phyloP scores from a whole-genome alignment of 2,113 vertebrate species.

The Corythoichthys haematopterus region DNA sequence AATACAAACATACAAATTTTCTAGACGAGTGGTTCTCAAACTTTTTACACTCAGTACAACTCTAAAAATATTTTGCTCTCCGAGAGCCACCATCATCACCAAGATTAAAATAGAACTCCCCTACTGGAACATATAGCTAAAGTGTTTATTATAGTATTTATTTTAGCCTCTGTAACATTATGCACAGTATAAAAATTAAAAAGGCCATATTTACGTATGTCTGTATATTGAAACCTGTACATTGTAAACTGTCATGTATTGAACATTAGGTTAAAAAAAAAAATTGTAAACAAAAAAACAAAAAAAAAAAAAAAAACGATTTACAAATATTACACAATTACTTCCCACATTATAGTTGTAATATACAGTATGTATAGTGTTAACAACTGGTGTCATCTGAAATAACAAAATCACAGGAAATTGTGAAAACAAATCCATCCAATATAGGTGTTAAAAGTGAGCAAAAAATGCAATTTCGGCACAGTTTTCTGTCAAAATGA shows the following conservation, averaged over 20 bases:
- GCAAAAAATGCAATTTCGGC: background rate
- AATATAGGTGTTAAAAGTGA: background rate
- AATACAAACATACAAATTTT: conserved; percentile 3
- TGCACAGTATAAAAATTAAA: no score
- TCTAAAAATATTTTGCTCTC: background rate
- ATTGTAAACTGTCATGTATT: background rate
- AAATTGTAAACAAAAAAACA: background rate
- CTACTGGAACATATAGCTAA: no score
- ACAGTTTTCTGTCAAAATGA: background rate
- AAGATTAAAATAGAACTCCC: no score
- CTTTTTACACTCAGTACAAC: background rate
- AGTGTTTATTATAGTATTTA: background rate
- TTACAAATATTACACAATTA: no score
- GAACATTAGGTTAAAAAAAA: background rate
- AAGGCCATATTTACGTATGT: no score
- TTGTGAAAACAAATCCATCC: background rate
- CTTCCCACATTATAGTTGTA: no score
- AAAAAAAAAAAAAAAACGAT: no score
- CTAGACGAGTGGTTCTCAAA: background rate
- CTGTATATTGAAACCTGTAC: no score
- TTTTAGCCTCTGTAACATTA: background rate
- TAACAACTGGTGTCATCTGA: no score
- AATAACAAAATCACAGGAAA: no score
- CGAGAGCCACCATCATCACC: no score
- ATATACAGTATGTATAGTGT: no score